Evolutionary conservation across 2,113 vertebrate species (phyloP), one percentile per base, ranked within the genome.

Genomic region (Periophthalmodon schlosseri): DNA sequence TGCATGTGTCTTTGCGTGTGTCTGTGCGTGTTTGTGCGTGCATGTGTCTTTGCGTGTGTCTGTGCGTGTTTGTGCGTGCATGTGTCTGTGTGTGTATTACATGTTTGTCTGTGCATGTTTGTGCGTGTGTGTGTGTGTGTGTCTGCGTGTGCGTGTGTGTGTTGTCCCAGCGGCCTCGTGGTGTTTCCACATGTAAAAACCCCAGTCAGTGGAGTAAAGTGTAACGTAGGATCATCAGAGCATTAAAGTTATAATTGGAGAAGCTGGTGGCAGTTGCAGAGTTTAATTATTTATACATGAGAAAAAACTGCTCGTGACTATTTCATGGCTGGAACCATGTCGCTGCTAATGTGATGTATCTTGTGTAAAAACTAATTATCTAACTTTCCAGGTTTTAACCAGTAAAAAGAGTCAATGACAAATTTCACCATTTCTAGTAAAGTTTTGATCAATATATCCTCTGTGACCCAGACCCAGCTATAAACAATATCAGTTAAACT

Each of bases 211-310:
- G 24, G 28, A 24, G 16, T 24, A 16, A 18, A 34, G 5, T 34
- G 60, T 34, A 28, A 63, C 57, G 28, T 44, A 39, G 6, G 36
- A 54, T 46, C 58, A 63, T 56, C 18, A 28, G 0, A 9, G 58
- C 33, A 23, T 75, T n/a, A 58, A 72, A 28, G 68, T 69, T 13
- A 18, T 18, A 56, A 24, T 64, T 74, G 54, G 36, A 36, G 23
- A 23, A 71, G 73, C 60, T 52, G 44, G 56, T 65, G 50, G 58
- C 9, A 20, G 66, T 21, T 21, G 52, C 7, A 58, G 54, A 71
- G 50, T 76, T 84, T 79, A 89, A 84, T 84, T 86, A 81, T 83
- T 81, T 72, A 83, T 73, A 64, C 60, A 76, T 72, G 69, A 86
- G 75, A 68, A 87, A n/a, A 57, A 84, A 89, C 44, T 28, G 56